Base-by-base conservation (phyloP, 2,797 vertebrate species). In the Micrastur ruficollis region DNA sequence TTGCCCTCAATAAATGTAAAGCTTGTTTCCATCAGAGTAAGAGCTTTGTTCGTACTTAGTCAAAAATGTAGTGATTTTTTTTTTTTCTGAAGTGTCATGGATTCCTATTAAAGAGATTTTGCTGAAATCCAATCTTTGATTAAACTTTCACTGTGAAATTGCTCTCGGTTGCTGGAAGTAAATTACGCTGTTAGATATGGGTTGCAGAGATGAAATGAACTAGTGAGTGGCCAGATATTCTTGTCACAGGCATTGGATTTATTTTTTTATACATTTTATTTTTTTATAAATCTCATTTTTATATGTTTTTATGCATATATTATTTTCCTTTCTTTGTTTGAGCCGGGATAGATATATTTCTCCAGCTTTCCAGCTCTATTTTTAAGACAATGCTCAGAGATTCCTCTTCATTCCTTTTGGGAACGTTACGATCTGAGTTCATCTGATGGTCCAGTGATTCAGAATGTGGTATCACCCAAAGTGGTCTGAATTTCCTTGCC, bases 41-140 rank as follows among this genome's bases (percentile, higher is more conserved):
- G n/a, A 63, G 86, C 81, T 91, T 93, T 96, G 75, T 94, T 96
- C 84, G 55, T 61, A 71, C 65, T 91, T 92, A 62, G 75, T 88
- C 40, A 89, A 91, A 97, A 95, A 83, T 76, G 56, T 44, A 75
- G 61, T 0, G 0, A 2, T 47, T 68, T 85, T 70, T 79, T 68
- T 85, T 70, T 73, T 63, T 81, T 16, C 52, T 82, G 58, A 91
- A 93, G 89, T 86, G 75, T 96, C 72, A 81, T 83, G 91, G 81
- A 94, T 96, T 94, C 75, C 84, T 91, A 31, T 92, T 96, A 94
- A 93, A 58, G 68, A 72, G 94, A 79, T 95, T 95, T 93, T 95
- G 61, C 68, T 90, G 86, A 87, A 96, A 96, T 93, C 81, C 68
- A 91, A 3, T 94, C 93, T 91, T 95, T 93, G 79, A 95, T 96